These are phyloP conservation scores for Etheostoma spectabile DNA, from an alignment of 2,113 vertebrate species.

Conservation along the genomic window DNA sequence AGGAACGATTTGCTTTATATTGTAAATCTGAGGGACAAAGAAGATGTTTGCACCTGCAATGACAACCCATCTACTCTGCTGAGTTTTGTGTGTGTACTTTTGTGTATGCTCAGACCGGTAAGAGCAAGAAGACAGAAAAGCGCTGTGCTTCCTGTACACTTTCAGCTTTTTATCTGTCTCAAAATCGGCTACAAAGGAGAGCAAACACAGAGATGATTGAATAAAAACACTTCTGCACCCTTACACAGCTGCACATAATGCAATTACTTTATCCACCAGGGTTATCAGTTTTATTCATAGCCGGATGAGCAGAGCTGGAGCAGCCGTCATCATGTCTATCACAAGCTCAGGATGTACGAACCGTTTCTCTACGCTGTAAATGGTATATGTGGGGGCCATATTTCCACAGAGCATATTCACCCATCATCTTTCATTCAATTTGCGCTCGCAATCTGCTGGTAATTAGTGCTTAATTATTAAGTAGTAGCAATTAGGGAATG, in stretches of 20 bases:
- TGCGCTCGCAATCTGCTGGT: constrained; percentile 29
- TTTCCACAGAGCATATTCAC: constrained; percentile 6
- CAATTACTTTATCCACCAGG: background rate
- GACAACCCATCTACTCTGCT: background rate
- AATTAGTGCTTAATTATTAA: constrained; percentile 54
- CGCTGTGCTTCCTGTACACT: constrained; percentile 7
- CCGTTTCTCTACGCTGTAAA: constrained; percentile 49
- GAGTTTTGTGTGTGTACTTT: background rate
- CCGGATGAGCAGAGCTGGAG: constrained; percentile 38
- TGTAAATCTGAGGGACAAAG: background rate
- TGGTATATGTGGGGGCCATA: constrained; percentile 3
- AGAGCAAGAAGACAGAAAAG: constrained; percentile 9
- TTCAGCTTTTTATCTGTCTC: constrained; percentile 37
- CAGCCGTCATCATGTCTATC: constrained; percentile 52
- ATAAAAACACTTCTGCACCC: constrained; percentile 27
- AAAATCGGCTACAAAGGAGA: constrained; percentile 45
- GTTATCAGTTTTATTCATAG: constrained; percentile 57
- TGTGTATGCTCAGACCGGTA: constrained; percentile 3
- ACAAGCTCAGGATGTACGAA: constrained; percentile 24
- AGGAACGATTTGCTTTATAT: constrained; percentile 12
- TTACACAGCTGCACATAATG: constrained; percentile 39
- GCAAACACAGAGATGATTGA: constrained; percentile 40
- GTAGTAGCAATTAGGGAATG: constrained; percentile 18
- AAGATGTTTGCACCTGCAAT: constrained; percentile 3
- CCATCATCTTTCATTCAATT: constrained; percentile 51